These are phyloP conservation scores for Trissolcus japonicus DNA, from an alignment of 2,888 invertebrate species.

Conservation along the genomic window DNA sequence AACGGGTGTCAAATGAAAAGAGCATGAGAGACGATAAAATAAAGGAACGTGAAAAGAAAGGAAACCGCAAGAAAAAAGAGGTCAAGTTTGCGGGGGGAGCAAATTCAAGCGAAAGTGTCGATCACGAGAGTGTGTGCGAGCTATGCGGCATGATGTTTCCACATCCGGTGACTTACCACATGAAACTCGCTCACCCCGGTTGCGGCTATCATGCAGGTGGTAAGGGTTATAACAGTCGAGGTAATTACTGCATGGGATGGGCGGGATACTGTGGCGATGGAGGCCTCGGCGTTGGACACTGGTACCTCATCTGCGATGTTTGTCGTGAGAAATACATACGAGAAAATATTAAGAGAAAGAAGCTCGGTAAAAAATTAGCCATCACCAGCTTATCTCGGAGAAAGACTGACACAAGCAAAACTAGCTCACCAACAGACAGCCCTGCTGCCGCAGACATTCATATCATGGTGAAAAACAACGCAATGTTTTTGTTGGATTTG, in stretches of 20 bases:
- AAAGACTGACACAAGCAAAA: constrained; percentile 62
- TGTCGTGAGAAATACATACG: constrained; percentile 87
- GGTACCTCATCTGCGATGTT: constrained; percentile 94
- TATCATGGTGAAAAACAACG: constrained; percentile 92
- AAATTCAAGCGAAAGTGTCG: constrained; percentile 62
- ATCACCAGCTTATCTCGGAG: constrained; percentile 65
- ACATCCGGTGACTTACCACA: constrained; percentile 92
- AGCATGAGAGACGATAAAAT: constrained; percentile 73
- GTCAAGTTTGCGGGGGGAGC: constrained; percentile 70
- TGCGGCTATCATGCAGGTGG: constrained; percentile 91
- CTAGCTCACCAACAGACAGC: constrained; percentile 72
- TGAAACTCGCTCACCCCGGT: constrained; percentile 92
- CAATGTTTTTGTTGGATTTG: constrained; percentile 93
- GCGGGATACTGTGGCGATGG: constrained; percentile 93
- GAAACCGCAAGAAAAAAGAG: constrained; percentile 80
- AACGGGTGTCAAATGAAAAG: constrained; percentile 63
- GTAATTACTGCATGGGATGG: constrained; percentile 92
- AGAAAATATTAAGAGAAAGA: constrained; percentile 66
- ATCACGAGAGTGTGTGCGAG: constrained; percentile 81
- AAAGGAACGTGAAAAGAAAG: constrained; percentile 78
- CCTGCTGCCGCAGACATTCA: constrained; percentile 78
- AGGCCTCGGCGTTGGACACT: constrained; percentile 86
- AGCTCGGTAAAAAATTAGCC: constrained; percentile 68
- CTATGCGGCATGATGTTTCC: constrained; percentile 88
- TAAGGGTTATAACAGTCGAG: constrained; percentile 94